Base-by-base conservation (phyloP, 2,113 vertebrate species). In the Tonatia bakeri region DNA sequence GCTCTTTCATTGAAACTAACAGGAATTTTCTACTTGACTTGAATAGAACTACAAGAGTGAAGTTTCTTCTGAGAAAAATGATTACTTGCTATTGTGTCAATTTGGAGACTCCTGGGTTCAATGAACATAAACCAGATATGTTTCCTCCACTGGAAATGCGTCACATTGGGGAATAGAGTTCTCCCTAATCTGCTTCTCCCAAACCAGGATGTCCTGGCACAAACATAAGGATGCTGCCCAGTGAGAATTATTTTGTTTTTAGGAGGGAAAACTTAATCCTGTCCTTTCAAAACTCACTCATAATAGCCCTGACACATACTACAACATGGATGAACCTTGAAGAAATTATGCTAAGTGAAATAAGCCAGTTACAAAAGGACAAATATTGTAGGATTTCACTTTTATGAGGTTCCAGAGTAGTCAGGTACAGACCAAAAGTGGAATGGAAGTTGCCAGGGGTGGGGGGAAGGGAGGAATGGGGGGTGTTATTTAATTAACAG, bases 21-120 rank as follows among this genome's bases (percentile, higher is more conserved):
- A 90, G 95, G 94, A 98, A 96, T 95, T 87, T 93, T 96, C 97
- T 79, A 94, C 94, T 95, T 95, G 36, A 95, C 24, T 98, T 85
- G 92, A 94, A 11, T 22, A 97, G 84, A 69, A 90, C 17, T 28
- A 33, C 14, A 95, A 93, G 96, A 90, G 47, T 96, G 81, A 97
- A 97, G 96, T 96, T 93, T 93, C 94, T 91, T 86, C 82, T 76
- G 98, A 96, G 40, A 79, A 83, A 82, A 86, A 88, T 90, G 7
- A 95, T 96, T 96, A 91, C 65, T 86, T 95, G 54, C 94, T 96
- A 56, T 88, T 76, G 40, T 97, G 40, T 87, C 96, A 73, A 87
- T 87, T 89, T 70, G 83, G 86, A 97, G 59, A 76, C 69, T 94
- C 96, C 47, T 70, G 56, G 76, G 43, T 87, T 95, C 97, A 97